phyloP scores from a whole-genome alignment of 2,888 invertebrate genomes.

The Tetranychus piercei region DNA sequence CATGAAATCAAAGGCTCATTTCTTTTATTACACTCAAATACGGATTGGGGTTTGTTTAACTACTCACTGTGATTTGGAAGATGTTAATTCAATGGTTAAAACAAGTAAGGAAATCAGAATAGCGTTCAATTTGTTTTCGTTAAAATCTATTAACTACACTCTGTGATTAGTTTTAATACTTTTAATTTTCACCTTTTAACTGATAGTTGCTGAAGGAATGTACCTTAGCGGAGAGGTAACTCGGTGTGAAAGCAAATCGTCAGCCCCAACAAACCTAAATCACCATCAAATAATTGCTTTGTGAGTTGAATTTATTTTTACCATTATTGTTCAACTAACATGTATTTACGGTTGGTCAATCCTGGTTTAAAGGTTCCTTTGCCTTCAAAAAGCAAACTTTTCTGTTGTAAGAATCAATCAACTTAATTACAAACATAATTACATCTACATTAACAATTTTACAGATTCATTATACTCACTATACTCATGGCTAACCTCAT shows the following conservation, averaged over 20 bases:
- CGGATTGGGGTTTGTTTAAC: constrained; percentile 21
- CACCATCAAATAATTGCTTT: constrained; percentile 8
- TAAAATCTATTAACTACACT: not conserved
- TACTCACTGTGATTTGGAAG: constrained; percentile 15
- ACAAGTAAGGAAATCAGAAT: constrained; percentile 14
- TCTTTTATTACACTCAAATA: constrained; percentile 21
- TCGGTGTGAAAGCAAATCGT: constrained; percentile 12
- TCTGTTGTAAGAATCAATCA: constrained; percentile 9
- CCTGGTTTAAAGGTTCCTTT: not conserved
- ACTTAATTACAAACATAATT: constrained; percentile 11
- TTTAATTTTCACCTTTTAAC: not conserved
- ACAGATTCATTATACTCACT: not conserved
- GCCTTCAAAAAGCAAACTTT: not conserved
- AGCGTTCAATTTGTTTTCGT: not conserved
- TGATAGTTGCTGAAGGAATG: constrained; percentile 14
- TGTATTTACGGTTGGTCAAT: not conserved
- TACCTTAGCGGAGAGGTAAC: constrained; percentile 8
- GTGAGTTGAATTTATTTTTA: not conserved
- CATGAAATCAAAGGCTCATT: constrained; percentile 12
- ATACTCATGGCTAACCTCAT: not conserved
- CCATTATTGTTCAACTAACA: not conserved
- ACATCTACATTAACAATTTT: not conserved
- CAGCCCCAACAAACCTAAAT: not conserved
- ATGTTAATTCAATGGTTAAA: constrained; percentile 16
- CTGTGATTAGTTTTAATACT: not conserved